Conservation (phyloP, 2,888 invertebrate species). For the Drosophila cracens region DNA sequence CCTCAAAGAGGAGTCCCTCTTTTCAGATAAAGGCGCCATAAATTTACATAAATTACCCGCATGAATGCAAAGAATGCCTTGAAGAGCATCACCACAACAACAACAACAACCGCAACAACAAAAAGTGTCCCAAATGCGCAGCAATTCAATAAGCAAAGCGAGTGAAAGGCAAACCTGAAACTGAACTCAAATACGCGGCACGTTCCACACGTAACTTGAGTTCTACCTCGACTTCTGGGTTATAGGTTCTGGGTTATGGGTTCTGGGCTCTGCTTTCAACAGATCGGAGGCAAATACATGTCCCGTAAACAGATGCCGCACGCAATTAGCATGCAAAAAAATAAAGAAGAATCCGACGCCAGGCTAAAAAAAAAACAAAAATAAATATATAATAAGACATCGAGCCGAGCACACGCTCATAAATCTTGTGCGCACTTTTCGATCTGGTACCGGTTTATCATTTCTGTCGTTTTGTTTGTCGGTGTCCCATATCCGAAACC, state of each 20-base stretch:
- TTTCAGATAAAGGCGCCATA: conserved; percentile 67
- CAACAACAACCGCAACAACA: neutral
- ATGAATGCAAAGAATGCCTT: conserved; percentile 70
- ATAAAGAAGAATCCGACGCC: conserved; percentile 21
- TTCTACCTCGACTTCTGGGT: conserved; percentile 35
- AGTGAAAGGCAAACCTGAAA: conserved; percentile 69
- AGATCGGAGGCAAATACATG: conserved; percentile 32
- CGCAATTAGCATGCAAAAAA: conserved; percentile 73
- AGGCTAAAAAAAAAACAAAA: conserved; percentile 23
- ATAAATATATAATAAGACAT: conserved; percentile 55
- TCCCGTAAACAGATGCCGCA: conserved; percentile 64
- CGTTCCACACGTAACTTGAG: conserved; percentile 73
- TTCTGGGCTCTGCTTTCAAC: conserved; percentile 20
- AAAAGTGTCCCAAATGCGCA: conserved; percentile 74
- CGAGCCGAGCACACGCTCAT: conserved; percentile 61
- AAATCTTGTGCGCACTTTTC: conserved; percentile 67
- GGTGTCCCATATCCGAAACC: conserved; percentile 69
- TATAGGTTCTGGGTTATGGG: neutral
- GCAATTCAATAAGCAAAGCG: conserved; percentile 62
- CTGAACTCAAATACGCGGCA: conserved; percentile 72
- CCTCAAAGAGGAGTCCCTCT: conserved; percentile 11
- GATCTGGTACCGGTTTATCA: conserved; percentile 32
- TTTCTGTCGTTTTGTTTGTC: conserved; percentile 7
- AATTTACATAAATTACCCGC: conserved; percentile 82
- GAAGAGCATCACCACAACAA: neutral